These are phyloP conservation scores for Drosophila nikananu DNA, from an alignment of 1,140 invertebrate genomes.

Conservation along the genomic window DNA sequence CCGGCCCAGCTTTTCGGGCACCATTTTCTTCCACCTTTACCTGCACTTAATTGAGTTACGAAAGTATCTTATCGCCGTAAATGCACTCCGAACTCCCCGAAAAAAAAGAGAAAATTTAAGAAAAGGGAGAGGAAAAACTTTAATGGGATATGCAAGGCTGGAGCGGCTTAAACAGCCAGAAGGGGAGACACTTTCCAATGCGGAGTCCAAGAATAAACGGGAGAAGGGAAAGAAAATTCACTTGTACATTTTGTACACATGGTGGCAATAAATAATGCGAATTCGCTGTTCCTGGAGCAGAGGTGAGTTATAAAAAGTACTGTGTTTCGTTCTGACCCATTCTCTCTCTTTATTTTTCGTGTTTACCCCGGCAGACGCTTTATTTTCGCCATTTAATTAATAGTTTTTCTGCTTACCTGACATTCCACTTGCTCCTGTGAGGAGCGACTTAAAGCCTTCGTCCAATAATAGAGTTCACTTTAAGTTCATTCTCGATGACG, in stretches of 20 bases:
- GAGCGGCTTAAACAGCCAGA: constrained; percentile 47
- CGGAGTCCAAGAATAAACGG: constrained; percentile 46
- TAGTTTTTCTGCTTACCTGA: constrained; percentile 73
- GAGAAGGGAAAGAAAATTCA: not conserved
- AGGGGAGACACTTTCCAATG: constrained; percentile 11
- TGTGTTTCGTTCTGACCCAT: constrained; percentile 28
- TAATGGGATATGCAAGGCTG: constrained; percentile 46
- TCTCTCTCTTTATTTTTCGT: not conserved
- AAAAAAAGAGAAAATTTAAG: constrained; percentile 1
- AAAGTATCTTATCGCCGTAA: constrained; percentile 72
- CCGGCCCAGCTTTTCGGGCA: not conserved
- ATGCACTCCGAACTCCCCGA: constrained; percentile 56
- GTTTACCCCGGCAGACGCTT: constrained; percentile 44
- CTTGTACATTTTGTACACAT: constrained; percentile 45
- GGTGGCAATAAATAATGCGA: constrained; percentile 69
- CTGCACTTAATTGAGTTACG: constrained; percentile 71
- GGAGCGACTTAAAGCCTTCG: constrained; percentile 33
- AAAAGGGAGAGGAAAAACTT: constrained; percentile 28
- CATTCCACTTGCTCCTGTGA: constrained; percentile 23
- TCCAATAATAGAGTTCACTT: constrained; percentile 71
- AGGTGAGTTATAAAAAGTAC: constrained; percentile 67
- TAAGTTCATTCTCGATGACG: constrained; percentile 51
- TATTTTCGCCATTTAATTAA: constrained; percentile 77
- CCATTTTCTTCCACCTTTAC: constrained; percentile 25
- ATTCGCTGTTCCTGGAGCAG: constrained; percentile 26